Conservation (phyloP, 2,797 vertebrate species). For the Otus scops region DNA sequence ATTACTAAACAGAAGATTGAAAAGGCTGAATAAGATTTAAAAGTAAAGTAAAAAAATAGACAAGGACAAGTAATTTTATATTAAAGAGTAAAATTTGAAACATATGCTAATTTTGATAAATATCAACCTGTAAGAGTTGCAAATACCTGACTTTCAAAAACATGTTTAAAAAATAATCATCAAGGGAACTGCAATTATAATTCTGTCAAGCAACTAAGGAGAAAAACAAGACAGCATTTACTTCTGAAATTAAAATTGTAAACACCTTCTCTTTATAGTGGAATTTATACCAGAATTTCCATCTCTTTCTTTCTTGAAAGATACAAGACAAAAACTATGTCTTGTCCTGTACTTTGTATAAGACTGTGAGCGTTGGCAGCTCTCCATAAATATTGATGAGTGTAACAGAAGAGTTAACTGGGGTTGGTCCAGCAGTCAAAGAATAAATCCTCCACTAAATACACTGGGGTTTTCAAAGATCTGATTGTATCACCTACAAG, state of each 20-base stretch:
- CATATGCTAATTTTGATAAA: slow-evolving; percentile 11
- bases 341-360: slow-evolving; percentile 6
- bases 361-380: neutral
- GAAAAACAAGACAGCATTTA: slow-evolving; percentile 46
- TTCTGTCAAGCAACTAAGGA: slow-evolving; percentile 11
- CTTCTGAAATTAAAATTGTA: slow-evolving; percentile 37
- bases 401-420: slow-evolving; percentile 59
- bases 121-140: neutral
- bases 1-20: slow-evolving; percentile 8
- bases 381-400: slow-evolving; percentile 46
- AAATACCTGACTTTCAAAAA: slow-evolving; percentile 45
- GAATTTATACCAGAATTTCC: slow-evolving; percentile 3
- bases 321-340: neutral
- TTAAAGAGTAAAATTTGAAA: slow-evolving; percentile 23
- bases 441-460: slow-evolving; percentile 28
- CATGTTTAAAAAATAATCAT: slow-evolving; percentile 33
- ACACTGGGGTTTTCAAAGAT: slow-evolving; percentile 13
- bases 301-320: slow-evolving; percentile 9
- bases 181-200: neutral
- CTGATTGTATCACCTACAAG: slow-evolving; percentile 35
- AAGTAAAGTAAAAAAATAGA: neutral
- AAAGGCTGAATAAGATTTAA: neutral
- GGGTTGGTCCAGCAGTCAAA: slow-evolving; percentile 36
- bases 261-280: slow-evolving; percentile 29
- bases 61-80: neutral